phyloP scores from a whole-genome alignment of 1,140 invertebrate species.

The Pentalonia nigronervosa region DNA sequence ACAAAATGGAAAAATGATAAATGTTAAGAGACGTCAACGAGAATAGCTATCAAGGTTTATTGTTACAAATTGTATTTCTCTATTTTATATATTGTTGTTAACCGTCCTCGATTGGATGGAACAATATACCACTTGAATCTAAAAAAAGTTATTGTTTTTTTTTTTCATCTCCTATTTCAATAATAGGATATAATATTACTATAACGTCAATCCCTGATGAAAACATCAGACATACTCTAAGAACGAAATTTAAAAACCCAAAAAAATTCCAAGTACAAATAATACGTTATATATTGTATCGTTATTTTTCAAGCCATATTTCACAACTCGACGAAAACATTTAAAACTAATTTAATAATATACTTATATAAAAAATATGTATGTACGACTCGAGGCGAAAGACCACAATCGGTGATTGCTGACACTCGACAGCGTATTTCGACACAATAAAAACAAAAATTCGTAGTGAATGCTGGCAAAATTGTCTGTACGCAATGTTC shows the following conservation, averaged over 20 bases:
- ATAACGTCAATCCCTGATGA: background rate
- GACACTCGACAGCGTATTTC: too few relatives aligned
- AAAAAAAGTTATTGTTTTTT: background rate
- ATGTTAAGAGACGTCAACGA: background rate
- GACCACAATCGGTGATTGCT: background rate
- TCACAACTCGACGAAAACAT: background rate
- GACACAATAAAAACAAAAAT: too few relatives aligned
- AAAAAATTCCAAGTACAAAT: too few relatives aligned
- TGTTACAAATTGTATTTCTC: slow-evolving; percentile 23
- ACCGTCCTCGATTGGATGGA: background rate
- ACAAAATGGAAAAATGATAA: slow-evolving; percentile 32
- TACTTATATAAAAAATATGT: too few relatives aligned
- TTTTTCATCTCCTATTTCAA: background rate
- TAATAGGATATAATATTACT: background rate
- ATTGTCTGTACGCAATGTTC: background rate
- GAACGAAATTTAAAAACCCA: background rate
- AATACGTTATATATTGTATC: background rate
- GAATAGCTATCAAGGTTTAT: background rate
- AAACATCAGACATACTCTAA: background rate
- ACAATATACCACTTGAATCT: background rate
- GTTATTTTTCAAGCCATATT: background rate
- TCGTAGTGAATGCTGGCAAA: background rate
- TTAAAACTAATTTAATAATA: background rate
- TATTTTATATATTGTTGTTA: background rate
- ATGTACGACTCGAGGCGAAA: too few relatives aligned